Evolutionary conservation across 2,888 invertebrate species (phyloP).

Genomic region (Amphipyra tragopoginis): DNA sequence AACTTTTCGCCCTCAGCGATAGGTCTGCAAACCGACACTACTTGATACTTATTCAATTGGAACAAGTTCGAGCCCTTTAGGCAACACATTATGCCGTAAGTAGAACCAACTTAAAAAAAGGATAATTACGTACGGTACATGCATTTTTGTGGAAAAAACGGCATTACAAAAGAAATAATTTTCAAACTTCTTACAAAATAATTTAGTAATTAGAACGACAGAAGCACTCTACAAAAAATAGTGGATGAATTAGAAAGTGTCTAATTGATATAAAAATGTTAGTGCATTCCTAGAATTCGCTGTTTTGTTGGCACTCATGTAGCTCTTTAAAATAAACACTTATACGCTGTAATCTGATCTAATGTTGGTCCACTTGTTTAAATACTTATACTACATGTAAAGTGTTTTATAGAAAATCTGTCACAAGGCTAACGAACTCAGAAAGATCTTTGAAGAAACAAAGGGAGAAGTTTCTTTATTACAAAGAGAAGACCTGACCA

Average conservation of each 20-base stretch:
- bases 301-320: conserved; percentile 46
- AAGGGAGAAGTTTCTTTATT: too few species aligned
- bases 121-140: conserved; percentile 16
- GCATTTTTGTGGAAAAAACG: not conserved
- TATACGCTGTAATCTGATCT: conserved; percentile 35
- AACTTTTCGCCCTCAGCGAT: conserved; percentile 37
- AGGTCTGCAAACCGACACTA: conserved; percentile 21
- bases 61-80: conserved; percentile 19
- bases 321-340: conserved; percentile 31
- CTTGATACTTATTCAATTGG: conserved; percentile 36
- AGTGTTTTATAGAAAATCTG: conserved; percentile 14
- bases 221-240: conserved; percentile 9
- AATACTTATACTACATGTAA: conserved; percentile 1
- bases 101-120: conserved; percentile 7
- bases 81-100: conserved; percentile 9
- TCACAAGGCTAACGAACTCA: not conserved
- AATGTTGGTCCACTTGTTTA: conserved; percentile 13
- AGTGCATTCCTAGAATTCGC: conserved; percentile 29
- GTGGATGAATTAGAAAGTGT: conserved; percentile 19
- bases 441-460: not conserved
- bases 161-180: not conserved
- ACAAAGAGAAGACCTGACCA: too few species aligned
- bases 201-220: conserved; percentile 12
- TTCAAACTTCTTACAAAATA: conserved; percentile 3
- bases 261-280: conserved; percentile 29